Base-by-base conservation (phyloP, 2,888 invertebrate species). In the Oegoconia quadripuncta region DNA sequence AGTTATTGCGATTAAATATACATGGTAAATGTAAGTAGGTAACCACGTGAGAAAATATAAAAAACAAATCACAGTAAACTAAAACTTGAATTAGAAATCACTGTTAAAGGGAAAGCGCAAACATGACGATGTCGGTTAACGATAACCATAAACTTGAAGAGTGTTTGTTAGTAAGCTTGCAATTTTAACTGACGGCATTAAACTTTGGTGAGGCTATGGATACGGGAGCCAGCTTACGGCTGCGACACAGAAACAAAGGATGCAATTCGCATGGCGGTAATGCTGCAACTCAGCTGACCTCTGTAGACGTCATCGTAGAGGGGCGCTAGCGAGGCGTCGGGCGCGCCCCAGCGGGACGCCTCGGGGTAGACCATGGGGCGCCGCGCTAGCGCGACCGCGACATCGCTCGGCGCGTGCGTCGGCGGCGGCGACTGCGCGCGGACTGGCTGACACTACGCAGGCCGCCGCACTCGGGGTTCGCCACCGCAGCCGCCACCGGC, bases 301-400 rank as follows among this genome's bases (percentile, higher is more conserved):
- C 90, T 77, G 77, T 90, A 90, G 68, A 90, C 89, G 83, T 90
- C 90, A 72, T 90, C 90, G 87, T 90, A 91, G 75, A 90, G 89
- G 73, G 90, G 90, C 63, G 90, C 88, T 84, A 90, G 89, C 58
- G 90, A 88, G 63, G 88, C 81, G 73, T 90, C 89, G 83, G 89
- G 89, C 86, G 83, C 90, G 89, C 83, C 87, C 87, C 88, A 88
- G 70, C 88, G 86, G 75, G 83, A 70, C 61, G 90, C 86, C 79
- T 90, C 90, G 59, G 90, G 90, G 78, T 90, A 91, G 72, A 91
- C 90, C 90, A 90, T 90, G 78, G 75, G 72, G 70, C 75, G 75
- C 70, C 71, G 69, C 71, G 64, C 73, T 73, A 76, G 69, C 74
- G 74, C 69, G 58, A 64, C 77, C 20, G 28, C 33, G 15, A 2